These are phyloP conservation scores for Crocallis elinguaria DNA, from an alignment of 2,888 invertebrate species.

Conservation along the genomic window DNA sequence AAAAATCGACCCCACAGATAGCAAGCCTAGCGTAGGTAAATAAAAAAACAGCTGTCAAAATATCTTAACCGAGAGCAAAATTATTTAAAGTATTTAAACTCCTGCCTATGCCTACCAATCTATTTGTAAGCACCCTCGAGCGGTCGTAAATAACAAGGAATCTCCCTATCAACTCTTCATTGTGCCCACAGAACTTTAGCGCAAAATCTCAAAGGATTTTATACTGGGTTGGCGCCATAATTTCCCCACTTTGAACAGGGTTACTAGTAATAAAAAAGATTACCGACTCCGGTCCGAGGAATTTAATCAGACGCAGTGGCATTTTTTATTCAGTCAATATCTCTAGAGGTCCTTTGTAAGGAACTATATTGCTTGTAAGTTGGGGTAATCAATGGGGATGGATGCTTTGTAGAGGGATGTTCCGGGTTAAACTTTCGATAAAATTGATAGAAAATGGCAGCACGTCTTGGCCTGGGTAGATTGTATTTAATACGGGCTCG, in stretches of 20 bases:
- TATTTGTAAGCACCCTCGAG: neutral
- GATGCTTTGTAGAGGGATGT: neutral
- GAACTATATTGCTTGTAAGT: constrained; percentile 18
- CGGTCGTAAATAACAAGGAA: neutral
- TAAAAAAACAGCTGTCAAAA: too few relatives aligned
- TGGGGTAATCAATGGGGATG: constrained; percentile 2
- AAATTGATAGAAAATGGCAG: neutral
- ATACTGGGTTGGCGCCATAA: constrained; percentile 11
- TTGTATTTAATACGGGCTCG: neutral
- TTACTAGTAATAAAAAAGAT: constrained; percentile 32
- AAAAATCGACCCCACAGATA: too few relatives aligned
- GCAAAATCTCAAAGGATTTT: constrained; percentile 15
- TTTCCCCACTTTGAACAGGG: constrained; percentile 11
- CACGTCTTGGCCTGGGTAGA: neutral
- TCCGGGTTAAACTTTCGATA: neutral
- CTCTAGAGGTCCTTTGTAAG: constrained; percentile 8
- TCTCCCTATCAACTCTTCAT: constrained; percentile 6
- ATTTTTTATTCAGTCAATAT: constrained; percentile 17
- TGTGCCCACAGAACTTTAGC: constrained; percentile 2
- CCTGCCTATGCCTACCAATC: neutral
- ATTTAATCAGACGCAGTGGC: constrained; percentile 33
- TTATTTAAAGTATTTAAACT: too few relatives aligned
- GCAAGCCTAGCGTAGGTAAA: too few relatives aligned
- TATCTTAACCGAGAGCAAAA: too few relatives aligned
- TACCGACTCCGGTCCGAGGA: constrained; percentile 28